A percentile compares a stretch with the other conserved stretches of the same genome.
These are phyloP conservation scores for Tragopan temminckii DNA, from an alignment of 2,797 vertebrate species.

Conservation along the genomic window DNA sequence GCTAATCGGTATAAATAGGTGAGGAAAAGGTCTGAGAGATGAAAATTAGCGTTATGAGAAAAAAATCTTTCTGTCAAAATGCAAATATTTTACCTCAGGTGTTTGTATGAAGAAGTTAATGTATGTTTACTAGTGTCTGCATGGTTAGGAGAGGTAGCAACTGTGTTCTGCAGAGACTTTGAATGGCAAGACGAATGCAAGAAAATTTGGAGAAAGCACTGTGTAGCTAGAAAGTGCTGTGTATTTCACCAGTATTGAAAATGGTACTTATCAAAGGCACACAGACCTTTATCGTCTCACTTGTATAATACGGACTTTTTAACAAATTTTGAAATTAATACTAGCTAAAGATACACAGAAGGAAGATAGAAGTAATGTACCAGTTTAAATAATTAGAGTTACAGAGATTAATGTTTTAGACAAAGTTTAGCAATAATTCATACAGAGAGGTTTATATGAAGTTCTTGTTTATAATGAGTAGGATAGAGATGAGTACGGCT, in stretches of 20 bases:
- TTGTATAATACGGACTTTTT: background rate
- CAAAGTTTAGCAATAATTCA: background rate
- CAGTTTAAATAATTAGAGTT: background rate
- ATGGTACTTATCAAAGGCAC: background rate
- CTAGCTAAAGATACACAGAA: background rate
- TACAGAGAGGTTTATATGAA: background rate
- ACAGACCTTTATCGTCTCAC: background rate
- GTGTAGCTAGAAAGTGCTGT: background rate
- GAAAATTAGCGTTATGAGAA: background rate
- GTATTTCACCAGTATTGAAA: background rate
- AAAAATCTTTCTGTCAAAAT: background rate
- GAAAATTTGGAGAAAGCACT: background rate
- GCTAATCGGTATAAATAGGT: background rate
- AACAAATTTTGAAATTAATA: background rate
- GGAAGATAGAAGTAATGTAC: fast-evolving
- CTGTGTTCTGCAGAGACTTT: background rate
- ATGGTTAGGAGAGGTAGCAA: background rate
- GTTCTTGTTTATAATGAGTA: background rate
- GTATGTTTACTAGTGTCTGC: background rate
- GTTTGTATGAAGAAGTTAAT: background rate
- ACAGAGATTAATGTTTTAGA: background rate
- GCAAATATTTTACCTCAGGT: background rate
- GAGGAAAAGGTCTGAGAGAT: background rate
- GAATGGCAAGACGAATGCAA: background rate
- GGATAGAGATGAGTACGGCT: background rate